phyloP scores from a whole-genome alignment of 2,113 vertebrate genomes.

The Terrapene triunguis region DNA sequence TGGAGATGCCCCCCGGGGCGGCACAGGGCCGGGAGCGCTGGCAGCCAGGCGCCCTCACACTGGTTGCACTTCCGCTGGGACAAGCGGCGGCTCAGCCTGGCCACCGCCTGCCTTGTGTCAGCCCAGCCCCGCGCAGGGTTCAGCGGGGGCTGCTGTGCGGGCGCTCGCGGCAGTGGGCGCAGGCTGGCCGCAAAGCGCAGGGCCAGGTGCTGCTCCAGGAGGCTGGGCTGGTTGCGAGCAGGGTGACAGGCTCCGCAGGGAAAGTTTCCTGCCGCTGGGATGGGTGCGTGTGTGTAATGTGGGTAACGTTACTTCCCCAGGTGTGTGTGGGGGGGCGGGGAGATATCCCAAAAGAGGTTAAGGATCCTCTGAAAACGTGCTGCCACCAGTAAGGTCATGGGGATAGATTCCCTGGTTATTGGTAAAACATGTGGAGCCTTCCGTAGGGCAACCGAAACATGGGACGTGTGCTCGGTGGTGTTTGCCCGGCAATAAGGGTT shows the following conservation, averaged over 20 bases:
- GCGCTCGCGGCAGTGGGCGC: no score
- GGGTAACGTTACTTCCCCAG: neutral
- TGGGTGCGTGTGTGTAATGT: no score
- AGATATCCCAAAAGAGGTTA: neutral
- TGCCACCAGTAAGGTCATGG: neutral
- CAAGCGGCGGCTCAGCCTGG: no score
- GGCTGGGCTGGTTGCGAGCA: no score
- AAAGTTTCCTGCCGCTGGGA: neutral
- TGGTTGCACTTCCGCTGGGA: neutral
- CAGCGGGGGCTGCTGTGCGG: no score
- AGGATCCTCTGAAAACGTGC: neutral
- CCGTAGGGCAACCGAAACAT: neutral
- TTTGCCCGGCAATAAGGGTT: neutral
- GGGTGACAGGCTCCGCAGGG: neutral
- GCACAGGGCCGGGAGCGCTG: no score
- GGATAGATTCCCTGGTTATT: neutral
- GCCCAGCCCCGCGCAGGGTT: neutral
- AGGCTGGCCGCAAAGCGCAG: neutral
- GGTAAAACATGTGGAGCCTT: neutral
- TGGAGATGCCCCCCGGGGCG: neutral
- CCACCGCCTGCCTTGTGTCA: no score
- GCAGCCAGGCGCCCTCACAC: no score
- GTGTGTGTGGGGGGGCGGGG: neutral
- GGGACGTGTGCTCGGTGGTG: neutral
- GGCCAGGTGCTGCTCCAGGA: no score